Conservation (phyloP, 92 coral and sea anemone species). For the Umimayanthus kanabou region DNA sequence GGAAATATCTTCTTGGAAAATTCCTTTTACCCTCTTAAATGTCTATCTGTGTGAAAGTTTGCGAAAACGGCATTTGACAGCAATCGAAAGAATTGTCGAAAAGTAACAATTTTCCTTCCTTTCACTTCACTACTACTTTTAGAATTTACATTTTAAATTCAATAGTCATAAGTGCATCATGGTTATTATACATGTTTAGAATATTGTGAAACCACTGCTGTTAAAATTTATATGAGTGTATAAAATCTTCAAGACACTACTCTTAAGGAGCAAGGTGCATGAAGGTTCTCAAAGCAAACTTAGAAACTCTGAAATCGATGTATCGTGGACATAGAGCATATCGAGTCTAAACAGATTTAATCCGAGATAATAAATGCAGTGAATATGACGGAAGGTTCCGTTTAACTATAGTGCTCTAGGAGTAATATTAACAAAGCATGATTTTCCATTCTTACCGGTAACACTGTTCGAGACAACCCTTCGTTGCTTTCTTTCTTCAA, state of each 20-base stretch:
- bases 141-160: slow-evolving; percentile 41
- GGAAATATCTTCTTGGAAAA: neutral
- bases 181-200: slow-evolving; percentile 15
- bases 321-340: neutral
- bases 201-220: neutral
- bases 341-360: neutral
- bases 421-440: neutral
- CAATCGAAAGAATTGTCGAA: slow-evolving; percentile 9
- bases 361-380: slow-evolving; percentile 4
- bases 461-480: neutral
- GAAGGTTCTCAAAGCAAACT: neutral
- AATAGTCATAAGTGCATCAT: neutral
- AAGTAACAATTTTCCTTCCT: neutral
- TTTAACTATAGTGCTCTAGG: neutral
- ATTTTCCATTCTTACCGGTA: neutral
- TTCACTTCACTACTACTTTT: neutral
- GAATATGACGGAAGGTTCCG: slow-evolving; percentile 12
- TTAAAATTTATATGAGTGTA: neutral
- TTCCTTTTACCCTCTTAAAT: neutral
- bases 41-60: neutral
- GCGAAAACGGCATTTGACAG: neutral
- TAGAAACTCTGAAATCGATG: neutral
- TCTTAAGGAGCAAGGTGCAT: neutral
- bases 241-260: neutral
- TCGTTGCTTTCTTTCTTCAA: neutral